A percentile compares a stretch with the other conserved stretches of the same genome.
Conservation (phyloP, 2,113 vertebrate species). For the Nerophis lumbriciformis region DNA sequence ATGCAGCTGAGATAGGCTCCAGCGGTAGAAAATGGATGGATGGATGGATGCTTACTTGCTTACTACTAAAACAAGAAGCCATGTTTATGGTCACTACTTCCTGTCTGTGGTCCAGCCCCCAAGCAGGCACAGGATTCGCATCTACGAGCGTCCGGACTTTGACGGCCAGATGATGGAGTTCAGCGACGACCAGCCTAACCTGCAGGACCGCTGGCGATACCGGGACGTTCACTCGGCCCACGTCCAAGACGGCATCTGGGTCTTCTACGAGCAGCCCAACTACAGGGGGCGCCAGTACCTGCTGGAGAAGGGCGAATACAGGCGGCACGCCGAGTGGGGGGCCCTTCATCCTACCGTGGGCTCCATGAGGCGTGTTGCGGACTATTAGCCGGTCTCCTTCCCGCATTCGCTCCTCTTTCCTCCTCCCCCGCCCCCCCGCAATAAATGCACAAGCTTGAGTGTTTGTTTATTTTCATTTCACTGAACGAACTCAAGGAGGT, state of each 20-base stretch:
- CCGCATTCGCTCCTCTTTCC: not conserved
- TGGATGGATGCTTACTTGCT: no score
- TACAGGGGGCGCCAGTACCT: slow-evolving; percentile 88
- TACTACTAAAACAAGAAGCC: no score
- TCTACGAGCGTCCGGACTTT: slow-evolving; percentile 85
- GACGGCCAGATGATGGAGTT: slow-evolving; percentile 82
- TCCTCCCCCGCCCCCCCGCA: not conserved
- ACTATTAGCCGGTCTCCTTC: not conserved
- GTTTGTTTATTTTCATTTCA: not conserved
- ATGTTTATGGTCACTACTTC: not conserved
- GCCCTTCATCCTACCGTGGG: slow-evolving; percentile 60
- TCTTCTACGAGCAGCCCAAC: slow-evolving; percentile 90
- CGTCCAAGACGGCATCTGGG: slow-evolving; percentile 85
- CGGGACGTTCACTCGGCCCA: slow-evolving; percentile 86
- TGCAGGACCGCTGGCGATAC: slow-evolving; percentile 81
- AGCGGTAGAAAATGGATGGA: no score
- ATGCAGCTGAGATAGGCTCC: no score
- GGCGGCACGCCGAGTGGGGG: slow-evolving; percentile 85
- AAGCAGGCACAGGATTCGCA: slow-evolving; percentile 76
- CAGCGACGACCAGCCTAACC: slow-evolving; percentile 83
- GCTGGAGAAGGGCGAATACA: slow-evolving; percentile 88
- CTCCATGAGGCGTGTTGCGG: slow-evolving; percentile 26
- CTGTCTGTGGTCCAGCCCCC: slow-evolving; percentile 49
- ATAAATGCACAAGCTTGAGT: slow-evolving; percentile 2
- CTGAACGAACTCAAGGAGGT: not conserved